These are phyloP conservation scores for Drosophila lacteicornis DNA, from an alignment of 1,140 invertebrate species.

Conservation along the genomic window DNA sequence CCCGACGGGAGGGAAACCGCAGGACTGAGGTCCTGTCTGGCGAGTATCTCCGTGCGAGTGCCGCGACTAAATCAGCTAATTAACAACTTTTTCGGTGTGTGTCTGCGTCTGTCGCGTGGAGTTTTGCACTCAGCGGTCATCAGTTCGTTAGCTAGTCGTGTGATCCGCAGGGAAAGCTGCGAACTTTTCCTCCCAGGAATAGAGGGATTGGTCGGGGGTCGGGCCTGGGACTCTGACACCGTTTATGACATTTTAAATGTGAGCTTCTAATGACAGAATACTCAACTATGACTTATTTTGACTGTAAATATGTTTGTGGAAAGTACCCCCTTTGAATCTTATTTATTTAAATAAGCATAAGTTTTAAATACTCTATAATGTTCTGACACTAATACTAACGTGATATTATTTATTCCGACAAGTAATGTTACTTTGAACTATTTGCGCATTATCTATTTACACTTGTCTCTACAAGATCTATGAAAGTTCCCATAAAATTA, in stretches of 20 bases:
- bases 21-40: constrained; percentile 47
- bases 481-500: not conserved
- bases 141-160: constrained; percentile 48
- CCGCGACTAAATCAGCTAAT: constrained; percentile 79
- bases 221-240: constrained; percentile 3
- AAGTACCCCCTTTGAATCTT: too few species aligned
- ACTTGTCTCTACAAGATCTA: not conserved
- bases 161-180: constrained; percentile 16
- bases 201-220: constrained; percentile 7
- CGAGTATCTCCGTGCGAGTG: constrained; percentile 9
- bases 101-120: constrained; percentile 27
- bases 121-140: constrained; percentile 68
- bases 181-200: constrained; percentile 12
- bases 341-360: too few species aligned
- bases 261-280: too few species aligned
- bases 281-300: too few species aligned
- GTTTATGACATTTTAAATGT: constrained; percentile 35
- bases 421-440: too few species aligned
- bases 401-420: too few species aligned
- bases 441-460: not conserved
- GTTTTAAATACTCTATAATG: too few species aligned
- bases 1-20: constrained; percentile 51
- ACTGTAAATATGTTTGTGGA: too few species aligned
- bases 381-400: too few species aligned
- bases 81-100: constrained; percentile 71